Conservation (phyloP, 2,797 vertebrate genomes). For the Scyliorhinus canicula region DNA sequence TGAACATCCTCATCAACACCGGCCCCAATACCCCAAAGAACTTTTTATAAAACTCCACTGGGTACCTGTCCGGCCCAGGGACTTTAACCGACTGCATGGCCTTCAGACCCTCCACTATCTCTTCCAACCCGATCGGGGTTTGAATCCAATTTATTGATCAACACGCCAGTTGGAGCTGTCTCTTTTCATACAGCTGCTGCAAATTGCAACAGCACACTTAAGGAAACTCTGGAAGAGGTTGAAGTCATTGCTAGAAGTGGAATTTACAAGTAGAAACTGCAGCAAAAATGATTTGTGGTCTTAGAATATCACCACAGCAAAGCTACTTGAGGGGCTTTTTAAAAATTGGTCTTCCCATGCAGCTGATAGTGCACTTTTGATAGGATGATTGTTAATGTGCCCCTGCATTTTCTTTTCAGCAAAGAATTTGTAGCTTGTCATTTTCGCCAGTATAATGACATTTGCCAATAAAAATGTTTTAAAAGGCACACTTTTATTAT, state of each 20-base stretch:
- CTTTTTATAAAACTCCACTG: too few species aligned
- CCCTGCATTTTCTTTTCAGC: neutral
- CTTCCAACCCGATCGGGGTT: too few species aligned
- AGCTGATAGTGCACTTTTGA: neutral
- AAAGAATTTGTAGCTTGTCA: neutral
- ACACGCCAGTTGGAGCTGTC: neutral
- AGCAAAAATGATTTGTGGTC: neutral
- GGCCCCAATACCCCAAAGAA: too few species aligned
- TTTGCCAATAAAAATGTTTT: conserved; percentile 9
- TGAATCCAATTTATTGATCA: neutral
- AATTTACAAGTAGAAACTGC: neutral
- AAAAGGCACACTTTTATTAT: neutral
- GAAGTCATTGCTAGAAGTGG: neutral
- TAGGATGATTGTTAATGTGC: neutral
- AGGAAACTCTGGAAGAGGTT: neutral
- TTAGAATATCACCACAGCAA: neutral
- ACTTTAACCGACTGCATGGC: too few species aligned
- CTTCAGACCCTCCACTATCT: too few species aligned
- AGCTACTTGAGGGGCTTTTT: neutral
- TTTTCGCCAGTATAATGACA: neutral
- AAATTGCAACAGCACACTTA: neutral
- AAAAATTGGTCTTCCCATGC: neutral
- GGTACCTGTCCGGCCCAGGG: too few species aligned
- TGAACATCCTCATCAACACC: too few species aligned
- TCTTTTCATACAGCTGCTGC: neutral